phyloP scores from a whole-genome alignment of 2,888 invertebrate genomes.

The Noctua comes region DNA sequence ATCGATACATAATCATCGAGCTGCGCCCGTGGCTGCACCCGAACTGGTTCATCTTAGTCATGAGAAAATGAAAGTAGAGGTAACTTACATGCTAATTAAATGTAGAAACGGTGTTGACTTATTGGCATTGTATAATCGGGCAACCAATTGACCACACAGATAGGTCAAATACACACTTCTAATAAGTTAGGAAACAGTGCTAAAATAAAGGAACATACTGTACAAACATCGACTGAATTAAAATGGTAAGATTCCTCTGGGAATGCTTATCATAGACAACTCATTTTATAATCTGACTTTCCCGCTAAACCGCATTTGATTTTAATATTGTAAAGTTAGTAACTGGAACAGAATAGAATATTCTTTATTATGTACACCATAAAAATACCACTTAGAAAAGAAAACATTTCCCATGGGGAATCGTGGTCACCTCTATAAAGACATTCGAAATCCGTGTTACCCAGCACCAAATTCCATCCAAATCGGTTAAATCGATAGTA shows the following conservation, averaged over 20 bases:
- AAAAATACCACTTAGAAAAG: neutral
- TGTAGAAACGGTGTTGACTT: neutral
- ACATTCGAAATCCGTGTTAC: neutral
- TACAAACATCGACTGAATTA: neutral
- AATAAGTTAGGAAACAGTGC: neutral
- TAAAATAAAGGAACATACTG: neutral
- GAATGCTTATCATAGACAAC: neutral
- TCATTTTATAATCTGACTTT: neutral
- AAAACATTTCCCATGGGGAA: neutral
- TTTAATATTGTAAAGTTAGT: neutral
- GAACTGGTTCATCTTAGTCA: constrained; percentile 14
- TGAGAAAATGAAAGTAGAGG: neutral
- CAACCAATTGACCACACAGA: neutral
- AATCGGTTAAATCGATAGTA: neutral
- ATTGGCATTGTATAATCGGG: neutral
- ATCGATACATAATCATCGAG: constrained; percentile 16
- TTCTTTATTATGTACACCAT: neutral
- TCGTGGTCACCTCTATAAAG: neutral
- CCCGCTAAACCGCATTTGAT: neutral
- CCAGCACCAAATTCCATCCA: neutral
- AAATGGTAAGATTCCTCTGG: neutral
- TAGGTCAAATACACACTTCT: neutral
- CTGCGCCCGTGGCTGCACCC: neutral
- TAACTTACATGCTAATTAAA: neutral
- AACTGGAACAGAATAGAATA: neutral